Base-by-base conservation (phyloP, 2,797 vertebrate genomes). In the Eleutherodactylus coqui region DNA sequence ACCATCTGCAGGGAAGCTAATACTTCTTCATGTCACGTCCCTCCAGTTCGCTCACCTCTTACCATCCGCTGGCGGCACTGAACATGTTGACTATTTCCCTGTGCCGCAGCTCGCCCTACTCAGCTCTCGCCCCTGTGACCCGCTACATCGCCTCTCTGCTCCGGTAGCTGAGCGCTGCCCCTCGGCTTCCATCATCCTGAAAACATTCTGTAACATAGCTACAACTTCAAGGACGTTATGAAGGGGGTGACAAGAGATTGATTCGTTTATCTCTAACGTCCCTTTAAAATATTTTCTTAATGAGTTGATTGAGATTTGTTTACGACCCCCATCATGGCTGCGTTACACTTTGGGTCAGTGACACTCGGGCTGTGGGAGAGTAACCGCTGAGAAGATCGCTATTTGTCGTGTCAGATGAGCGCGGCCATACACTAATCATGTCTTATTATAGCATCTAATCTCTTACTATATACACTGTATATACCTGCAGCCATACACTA, bases 361-460 rank as follows among this genome's bases (percentile, higher is more conserved):
- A 79, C 58, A 29, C 78, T 21, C 3, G 78, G 41, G 58, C 43
- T 79, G 78, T 79, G 24, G 32, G 62, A 47, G 36, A 79, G 7
- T 5, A 14, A 45, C 10, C n/a, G 21, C 64, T 21, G 34, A 69
- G 64, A 69, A 34, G 41, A n/a, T 45, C 38, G 5, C 1, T 16
- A 6, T 43, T 4, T 45, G n/a, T 24, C 41, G 13, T 69, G 64
- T 69, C 19, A 34, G 14, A 34, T 67, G 60, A 13, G 4, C 60
- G 16, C 2, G 58, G 58, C 58, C 6, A 1, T 55, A 11, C 7
- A 45, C 7, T 11, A 11, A 6, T 2, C 7, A 45, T 45, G 7
- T 6, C 7, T 45, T 6, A 11, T 45, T 6, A 2, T 45, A 45
- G 43, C 43, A 11, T 45, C 43, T 45, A 11, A 45, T 45, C 43